Conservation (phyloP, 2,797 vertebrate species). For the Epinephelus malabaricus region DNA sequence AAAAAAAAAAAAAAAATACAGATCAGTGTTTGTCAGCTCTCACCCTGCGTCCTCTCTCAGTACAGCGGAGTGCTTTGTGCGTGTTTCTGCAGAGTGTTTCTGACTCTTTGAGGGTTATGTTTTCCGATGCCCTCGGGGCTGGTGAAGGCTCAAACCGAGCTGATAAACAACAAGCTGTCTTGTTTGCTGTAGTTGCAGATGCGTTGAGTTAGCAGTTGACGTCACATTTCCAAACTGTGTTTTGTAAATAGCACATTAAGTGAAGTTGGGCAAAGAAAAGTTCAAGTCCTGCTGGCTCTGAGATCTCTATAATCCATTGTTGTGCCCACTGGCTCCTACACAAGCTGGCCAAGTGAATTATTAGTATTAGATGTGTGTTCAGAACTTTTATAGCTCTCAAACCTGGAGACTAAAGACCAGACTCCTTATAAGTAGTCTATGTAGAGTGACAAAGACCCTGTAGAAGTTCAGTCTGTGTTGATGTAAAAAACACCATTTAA, state of each 20-base stretch:
- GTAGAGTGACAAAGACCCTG: conserved; percentile 6
- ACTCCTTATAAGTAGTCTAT: neutral
- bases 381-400: neutral
- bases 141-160: conserved; percentile 44
- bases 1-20: conserved; percentile 63
- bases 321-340: neutral
- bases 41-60: conserved; percentile 33
- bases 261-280: conserved; percentile 40
- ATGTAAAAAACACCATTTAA: conserved; percentile 26
- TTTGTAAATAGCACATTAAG: conserved; percentile 37
- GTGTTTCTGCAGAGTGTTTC: conserved; percentile 40
- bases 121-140: conserved; percentile 58
- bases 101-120: conserved; percentile 51
- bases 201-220: conserved; percentile 41
- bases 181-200: conserved; percentile 63
- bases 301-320: neutral
- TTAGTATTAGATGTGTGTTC: conserved; percentile 1
- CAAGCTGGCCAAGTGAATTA: neutral
- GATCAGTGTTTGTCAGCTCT: conserved; percentile 68
- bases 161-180: conserved; percentile 64
- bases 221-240: conserved; percentile 50
- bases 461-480: neutral
- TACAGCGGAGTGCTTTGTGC: conserved; percentile 69
- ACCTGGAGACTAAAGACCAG: neutral
- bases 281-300: conserved; percentile 12